These are phyloP conservation scores for Pampus argenteus DNA, from an alignment of 2,797 vertebrate genomes.

Conservation along the genomic window DNA sequence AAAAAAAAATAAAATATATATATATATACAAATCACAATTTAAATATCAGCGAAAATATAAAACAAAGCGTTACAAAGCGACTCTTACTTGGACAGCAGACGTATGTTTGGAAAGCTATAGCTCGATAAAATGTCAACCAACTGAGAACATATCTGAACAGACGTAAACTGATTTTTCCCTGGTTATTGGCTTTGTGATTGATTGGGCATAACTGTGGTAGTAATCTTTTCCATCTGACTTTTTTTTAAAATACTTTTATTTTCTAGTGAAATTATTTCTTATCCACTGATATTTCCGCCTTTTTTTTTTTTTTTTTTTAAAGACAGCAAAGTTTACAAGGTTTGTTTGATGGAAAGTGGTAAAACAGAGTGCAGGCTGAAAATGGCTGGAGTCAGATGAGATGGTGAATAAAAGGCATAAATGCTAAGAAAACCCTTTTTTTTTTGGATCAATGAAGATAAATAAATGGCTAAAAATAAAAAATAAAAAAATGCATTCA, in stretches of 20 bases:
- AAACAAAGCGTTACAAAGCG: too few species aligned
- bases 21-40: neutral
- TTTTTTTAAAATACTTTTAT: neutral
- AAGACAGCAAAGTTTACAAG: constrained; percentile 7
- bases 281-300: constrained; percentile 4
- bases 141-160: neutral
- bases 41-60: neutral
- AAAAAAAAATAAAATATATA: too few species aligned
- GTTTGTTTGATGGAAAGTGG: constrained; percentile 27
- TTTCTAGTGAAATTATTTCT: neutral
- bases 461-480: constrained; percentile 21
- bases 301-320: too few species aligned
- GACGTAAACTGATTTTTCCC: neutral
- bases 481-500: constrained; percentile 23
- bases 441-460: constrained; percentile 41
- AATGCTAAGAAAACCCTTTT: constrained; percentile 32
- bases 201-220: neutral
- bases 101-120: neutral
- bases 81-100: neutral
- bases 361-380: constrained; percentile 25
- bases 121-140: neutral
- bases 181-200: neutral
- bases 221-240: neutral
- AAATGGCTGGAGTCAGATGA: constrained; percentile 23
- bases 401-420: constrained; percentile 24